A percentile compares a stretch with the other conserved stretches of the same genome.
Conservation (phyloP, 1,140 invertebrate species). For the Aphelenchoides besseyi region DNA sequence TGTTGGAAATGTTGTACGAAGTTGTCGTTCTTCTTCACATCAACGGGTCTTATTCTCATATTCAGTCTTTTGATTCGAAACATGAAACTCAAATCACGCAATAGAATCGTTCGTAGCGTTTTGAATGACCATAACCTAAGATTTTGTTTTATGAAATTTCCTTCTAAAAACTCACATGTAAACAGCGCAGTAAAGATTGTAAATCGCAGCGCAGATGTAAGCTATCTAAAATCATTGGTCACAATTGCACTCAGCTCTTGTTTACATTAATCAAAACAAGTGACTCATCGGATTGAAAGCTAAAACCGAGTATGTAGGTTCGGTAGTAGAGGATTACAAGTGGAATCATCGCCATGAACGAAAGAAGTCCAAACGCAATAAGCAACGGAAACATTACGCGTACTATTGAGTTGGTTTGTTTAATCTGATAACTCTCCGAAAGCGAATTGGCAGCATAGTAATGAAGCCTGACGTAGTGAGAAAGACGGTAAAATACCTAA, state of each 20-base stretch:
- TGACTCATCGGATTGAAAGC: not conserved
- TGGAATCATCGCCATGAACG: not conserved
- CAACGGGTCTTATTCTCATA: too few relatives aligned
- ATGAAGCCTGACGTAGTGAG: not conserved
- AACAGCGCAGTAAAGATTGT: not conserved
- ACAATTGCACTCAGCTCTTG: not conserved
- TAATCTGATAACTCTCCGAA: not conserved
- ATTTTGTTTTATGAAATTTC: too few relatives aligned
- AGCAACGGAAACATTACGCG: not conserved
- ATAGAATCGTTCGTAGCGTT: too few relatives aligned
- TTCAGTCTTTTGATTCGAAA: too few relatives aligned
- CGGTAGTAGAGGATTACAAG: not conserved
- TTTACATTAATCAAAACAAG: not conserved
- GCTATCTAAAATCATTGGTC: not conserved
- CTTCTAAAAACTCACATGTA: conserved; percentile 3
- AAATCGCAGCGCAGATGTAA: not conserved
- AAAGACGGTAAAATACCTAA: not conserved
- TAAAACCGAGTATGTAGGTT: not conserved
- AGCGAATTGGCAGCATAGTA: not conserved
- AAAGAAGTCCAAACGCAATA: not conserved
- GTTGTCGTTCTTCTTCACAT: too few relatives aligned
- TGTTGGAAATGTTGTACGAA: too few relatives aligned
- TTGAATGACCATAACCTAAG: too few relatives aligned
- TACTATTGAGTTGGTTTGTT: not conserved
- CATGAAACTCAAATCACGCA: too few relatives aligned